phyloP scores from a whole-genome alignment of 2,797 vertebrate genomes.

The Alectoris magna region DNA sequence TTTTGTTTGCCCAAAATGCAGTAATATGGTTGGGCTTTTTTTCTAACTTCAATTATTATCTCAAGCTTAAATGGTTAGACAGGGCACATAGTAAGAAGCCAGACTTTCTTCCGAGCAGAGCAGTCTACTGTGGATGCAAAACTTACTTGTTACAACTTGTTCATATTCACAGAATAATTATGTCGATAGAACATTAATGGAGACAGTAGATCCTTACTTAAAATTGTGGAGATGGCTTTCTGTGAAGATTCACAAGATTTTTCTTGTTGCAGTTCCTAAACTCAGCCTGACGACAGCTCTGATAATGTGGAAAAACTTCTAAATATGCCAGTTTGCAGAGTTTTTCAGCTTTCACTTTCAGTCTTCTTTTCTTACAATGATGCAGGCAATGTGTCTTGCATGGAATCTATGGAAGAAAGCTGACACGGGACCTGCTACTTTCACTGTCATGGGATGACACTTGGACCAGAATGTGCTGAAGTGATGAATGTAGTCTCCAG shows the following conservation, averaged over 20 bases:
- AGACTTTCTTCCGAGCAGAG: neutral
- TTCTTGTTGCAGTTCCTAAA: slow-evolving; percentile 27
- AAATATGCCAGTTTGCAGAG: neutral
- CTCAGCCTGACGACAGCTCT: neutral
- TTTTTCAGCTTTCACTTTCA: slow-evolving; percentile 16
- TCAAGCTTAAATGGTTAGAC: neutral
- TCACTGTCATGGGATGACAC: slow-evolving; percentile 32
- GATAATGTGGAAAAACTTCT: neutral
- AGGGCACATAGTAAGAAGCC: neutral
- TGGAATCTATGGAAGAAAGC: slow-evolving; percentile 40
- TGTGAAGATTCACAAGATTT: neutral
- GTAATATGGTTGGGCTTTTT: neutral
- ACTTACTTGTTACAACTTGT: neutral
- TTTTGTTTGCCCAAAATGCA: neutral
- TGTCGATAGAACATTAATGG: neutral
- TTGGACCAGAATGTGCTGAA: slow-evolving; percentile 57
- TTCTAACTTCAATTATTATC: neutral
- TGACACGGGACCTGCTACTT: slow-evolving; percentile 17
- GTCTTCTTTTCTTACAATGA: slow-evolving; percentile 28
- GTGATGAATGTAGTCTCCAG: slow-evolving; percentile 61
- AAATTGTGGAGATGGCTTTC: neutral
- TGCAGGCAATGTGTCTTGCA: slow-evolving; percentile 6
- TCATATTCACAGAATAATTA: neutral
- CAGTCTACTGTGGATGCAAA: neutral
- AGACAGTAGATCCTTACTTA: neutral